These are phyloP conservation scores for Zeuzera pyrina DNA, from an alignment of 2,888 invertebrate genomes.

Conservation along the genomic window DNA sequence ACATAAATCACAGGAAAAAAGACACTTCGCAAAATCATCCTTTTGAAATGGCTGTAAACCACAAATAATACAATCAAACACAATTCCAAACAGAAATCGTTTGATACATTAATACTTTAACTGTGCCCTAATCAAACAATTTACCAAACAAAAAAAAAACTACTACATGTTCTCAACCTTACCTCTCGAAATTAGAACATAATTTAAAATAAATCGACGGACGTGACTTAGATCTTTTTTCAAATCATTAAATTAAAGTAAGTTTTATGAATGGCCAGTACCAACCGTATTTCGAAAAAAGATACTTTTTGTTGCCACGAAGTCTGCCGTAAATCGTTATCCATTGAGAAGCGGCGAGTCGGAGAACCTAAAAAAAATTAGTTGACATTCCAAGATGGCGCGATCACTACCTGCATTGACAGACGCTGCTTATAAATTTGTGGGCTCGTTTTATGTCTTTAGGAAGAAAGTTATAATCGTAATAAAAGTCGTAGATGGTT, in stretches of 20 bases:
- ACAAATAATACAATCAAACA: slow-evolving; percentile 15
- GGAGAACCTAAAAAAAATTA: slow-evolving; percentile 39
- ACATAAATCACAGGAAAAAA: too few species aligned
- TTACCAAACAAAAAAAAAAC: slow-evolving; percentile 15
- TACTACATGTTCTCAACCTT: background rate
- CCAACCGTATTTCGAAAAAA: slow-evolving; percentile 36
- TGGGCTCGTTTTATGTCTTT: slow-evolving; percentile 9
- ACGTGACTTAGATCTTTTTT: slow-evolving; percentile 4
- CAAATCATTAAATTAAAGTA: slow-evolving; percentile 14
- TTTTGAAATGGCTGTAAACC: slow-evolving; percentile 3
- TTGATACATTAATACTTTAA: slow-evolving; percentile 9
- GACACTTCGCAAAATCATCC: too few species aligned
- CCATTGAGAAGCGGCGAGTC: slow-evolving; percentile 44
- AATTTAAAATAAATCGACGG: background rate
- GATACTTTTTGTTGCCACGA: slow-evolving; percentile 54
- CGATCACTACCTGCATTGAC: slow-evolving; percentile 34
- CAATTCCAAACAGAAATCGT: slow-evolving; percentile 12
- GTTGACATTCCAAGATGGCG: slow-evolving; percentile 33
- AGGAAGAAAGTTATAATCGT: slow-evolving; percentile 9
- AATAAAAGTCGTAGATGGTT: too few species aligned
- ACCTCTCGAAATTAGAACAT: background rate
- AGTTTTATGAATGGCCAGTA: slow-evolving; percentile 53
- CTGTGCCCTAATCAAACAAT: slow-evolving; percentile 8
- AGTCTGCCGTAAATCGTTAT: slow-evolving; percentile 62
- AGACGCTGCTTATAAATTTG: background rate